Conservation (phyloP, 2,113 vertebrate species). For the Pipa parva region DNA sequence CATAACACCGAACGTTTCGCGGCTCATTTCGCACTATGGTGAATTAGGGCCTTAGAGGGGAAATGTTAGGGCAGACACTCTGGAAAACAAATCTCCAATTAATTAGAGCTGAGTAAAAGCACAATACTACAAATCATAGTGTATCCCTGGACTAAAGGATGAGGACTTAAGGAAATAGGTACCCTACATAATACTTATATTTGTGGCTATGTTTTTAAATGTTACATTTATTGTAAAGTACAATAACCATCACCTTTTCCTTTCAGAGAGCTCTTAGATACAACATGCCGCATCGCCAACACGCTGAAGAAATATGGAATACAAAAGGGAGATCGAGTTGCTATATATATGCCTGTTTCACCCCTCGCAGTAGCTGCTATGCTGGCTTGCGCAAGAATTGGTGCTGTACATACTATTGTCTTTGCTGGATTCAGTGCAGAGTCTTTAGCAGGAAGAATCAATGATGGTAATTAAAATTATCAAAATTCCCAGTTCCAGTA, state of each 20-base stretch:
- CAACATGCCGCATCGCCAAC: slow-evolving; percentile 88
- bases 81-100: too few species aligned
- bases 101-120: too few species aligned
- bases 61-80: too few species aligned
- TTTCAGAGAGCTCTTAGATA: slow-evolving; percentile 79
- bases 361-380: slow-evolving; percentile 81
- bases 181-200: too few species aligned
- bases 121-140: too few species aligned
- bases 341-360: slow-evolving; percentile 83
- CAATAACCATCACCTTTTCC: slow-evolving; percentile 24
- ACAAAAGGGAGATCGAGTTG: slow-evolving; percentile 77
- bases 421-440: slow-evolving; percentile 89
- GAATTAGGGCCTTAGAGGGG: too few species aligned
- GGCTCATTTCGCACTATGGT: too few species aligned
- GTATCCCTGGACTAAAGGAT: too few species aligned
- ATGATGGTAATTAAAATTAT: slow-evolving; percentile 75
- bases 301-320: slow-evolving; percentile 77
- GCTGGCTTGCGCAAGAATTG: slow-evolving; percentile 85
- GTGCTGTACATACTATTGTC: slow-evolving; percentile 79
- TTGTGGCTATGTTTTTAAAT: neutral
- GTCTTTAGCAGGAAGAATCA: slow-evolving; percentile 79
- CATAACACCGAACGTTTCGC: too few species aligned
- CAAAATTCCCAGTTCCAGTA: too few species aligned
- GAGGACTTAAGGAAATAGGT: too few species aligned
- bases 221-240: neutral